Conservation (phyloP, 2,113 vertebrate genomes). For the Chroicocephalus ridibundus region DNA sequence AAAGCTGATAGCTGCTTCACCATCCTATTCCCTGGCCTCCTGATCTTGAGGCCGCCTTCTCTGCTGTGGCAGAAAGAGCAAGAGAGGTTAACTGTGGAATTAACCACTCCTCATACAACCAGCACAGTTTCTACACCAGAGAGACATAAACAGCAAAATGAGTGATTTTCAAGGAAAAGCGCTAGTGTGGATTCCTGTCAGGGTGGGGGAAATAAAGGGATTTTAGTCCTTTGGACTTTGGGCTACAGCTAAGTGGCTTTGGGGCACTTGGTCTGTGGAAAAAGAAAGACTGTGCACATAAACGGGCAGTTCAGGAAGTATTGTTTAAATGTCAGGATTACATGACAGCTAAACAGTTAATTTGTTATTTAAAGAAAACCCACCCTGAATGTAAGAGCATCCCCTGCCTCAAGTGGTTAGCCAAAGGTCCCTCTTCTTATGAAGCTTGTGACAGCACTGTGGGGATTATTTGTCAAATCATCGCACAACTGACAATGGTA, state of each 20-base stretch:
- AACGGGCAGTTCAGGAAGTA: background rate
- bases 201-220: background rate
- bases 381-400: background rate
- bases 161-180: background rate
- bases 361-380: background rate
- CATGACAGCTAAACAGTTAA: background rate
- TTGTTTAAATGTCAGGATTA: background rate
- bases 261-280: background rate
- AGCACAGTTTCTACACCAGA: background rate
- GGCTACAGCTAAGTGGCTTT: background rate
- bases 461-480: background rate
- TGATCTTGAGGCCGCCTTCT: background rate
- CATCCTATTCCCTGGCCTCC: slow-evolving; percentile 9
- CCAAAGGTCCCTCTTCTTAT: background rate
- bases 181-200: background rate
- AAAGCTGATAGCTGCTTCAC: background rate
- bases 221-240: background rate
- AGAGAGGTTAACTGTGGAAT: slow-evolving; percentile 42
- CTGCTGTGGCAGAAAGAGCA: background rate
- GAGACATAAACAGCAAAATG: slow-evolving; percentile 16
- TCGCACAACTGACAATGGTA: background rate
- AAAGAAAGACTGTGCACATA: background rate
- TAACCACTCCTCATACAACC: slow-evolving; percentile 10
- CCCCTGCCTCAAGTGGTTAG: background rate
- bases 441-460: background rate